Conservation (phyloP, 2,888 invertebrate genomes). For the Melieria picta region DNA sequence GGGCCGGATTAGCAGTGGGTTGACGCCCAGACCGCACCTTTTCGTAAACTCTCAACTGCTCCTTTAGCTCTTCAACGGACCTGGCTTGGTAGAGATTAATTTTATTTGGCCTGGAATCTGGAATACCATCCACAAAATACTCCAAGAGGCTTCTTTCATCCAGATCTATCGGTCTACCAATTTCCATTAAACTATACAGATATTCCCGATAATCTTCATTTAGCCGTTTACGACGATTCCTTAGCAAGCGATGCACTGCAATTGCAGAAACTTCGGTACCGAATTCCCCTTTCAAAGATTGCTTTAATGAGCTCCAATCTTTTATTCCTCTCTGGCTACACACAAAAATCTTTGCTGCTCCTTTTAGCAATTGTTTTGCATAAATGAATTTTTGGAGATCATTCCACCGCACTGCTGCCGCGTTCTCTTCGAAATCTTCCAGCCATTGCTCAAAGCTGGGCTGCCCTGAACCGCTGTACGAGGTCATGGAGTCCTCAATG, state of each 20-base stretch:
- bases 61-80: slow-evolving; percentile 2
- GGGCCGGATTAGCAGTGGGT: not conserved
- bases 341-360: slow-evolving; percentile 32
- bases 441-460: slow-evolving; percentile 20
- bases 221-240: not conserved
- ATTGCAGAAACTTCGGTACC: not conserved
- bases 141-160: not conserved
- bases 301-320: not conserved
- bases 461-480: too few species aligned
- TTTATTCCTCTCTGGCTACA: slow-evolving; percentile 26
- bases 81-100: slow-evolving; percentile 3
- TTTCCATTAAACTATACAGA: slow-evolving; percentile 9
- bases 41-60: not conserved
- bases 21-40: slow-evolving; percentile 1
- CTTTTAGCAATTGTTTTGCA: slow-evolving; percentile 35
- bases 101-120: not conserved
- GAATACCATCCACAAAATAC: slow-evolving; percentile 11
- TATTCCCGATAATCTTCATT: slow-evolving; percentile 11
- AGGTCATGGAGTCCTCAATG: too few species aligned
- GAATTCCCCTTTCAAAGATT: not conserved
- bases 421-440: slow-evolving; percentile 27
- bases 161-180: not conserved
- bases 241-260: not conserved
- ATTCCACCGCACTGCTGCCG: slow-evolving; percentile 23
- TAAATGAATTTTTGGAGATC: slow-evolving; percentile 34